Conservation (phyloP, 2,888 invertebrate species). For the Platerodrilus igneus region DNA sequence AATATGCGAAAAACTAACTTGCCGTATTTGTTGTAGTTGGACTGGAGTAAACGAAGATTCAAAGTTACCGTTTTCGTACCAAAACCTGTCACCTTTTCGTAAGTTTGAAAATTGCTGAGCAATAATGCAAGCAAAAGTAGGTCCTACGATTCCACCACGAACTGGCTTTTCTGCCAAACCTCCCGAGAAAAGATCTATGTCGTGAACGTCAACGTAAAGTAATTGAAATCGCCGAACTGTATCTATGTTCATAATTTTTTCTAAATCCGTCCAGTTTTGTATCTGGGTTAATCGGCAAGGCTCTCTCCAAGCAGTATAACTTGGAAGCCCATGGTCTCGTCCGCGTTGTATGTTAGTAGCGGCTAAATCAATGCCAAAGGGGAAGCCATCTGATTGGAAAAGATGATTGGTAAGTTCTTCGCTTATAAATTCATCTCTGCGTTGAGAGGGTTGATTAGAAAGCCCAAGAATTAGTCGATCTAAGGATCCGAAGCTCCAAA, state of each 20-base stretch:
- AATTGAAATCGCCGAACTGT: constrained; percentile 58
- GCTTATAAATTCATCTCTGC: constrained; percentile 76
- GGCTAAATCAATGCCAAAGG: constrained; percentile 80
- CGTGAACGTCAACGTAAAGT: constrained; percentile 63
- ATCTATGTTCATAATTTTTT: constrained; percentile 61
- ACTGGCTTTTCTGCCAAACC: constrained; percentile 79
- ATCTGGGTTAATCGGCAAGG: constrained; percentile 71
- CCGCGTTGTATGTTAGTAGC: constrained; percentile 85
- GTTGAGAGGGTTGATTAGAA: constrained; percentile 70
- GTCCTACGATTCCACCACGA: constrained; percentile 74
- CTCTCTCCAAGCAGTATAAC: constrained; percentile 74
- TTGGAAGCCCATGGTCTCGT: constrained; percentile 79
- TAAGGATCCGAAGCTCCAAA: constrained; percentile 74
- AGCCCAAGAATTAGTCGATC: constrained; percentile 75
- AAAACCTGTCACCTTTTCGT: constrained; percentile 73
- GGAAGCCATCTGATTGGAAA: constrained; percentile 67
- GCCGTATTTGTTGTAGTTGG: constrained; percentile 69
- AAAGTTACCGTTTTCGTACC: constrained; percentile 76
- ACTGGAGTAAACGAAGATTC: constrained; percentile 71
- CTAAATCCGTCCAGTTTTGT: constrained; percentile 65
- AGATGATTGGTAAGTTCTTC: constrained; percentile 78
- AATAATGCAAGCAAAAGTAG: constrained; percentile 83
- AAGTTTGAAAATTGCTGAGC: constrained; percentile 79
- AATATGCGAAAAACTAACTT: constrained; percentile 67
- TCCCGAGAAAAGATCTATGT: constrained; percentile 80